Evolutionary conservation across 2,888 invertebrate species (phyloP).

Genomic region (Drosophila austrosaltans): DNA sequence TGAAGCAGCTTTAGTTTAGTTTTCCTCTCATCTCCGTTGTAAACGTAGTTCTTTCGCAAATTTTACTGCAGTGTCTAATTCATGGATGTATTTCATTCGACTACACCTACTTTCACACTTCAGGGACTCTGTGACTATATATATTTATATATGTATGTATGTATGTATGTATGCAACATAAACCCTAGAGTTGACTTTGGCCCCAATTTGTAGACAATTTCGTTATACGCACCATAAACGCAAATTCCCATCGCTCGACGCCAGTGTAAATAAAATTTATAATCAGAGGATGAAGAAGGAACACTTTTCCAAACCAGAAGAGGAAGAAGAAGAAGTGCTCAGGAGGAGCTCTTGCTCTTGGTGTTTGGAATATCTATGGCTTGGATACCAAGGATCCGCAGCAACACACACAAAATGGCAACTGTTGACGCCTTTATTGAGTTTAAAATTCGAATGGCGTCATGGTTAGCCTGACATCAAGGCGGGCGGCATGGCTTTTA

Average conservation of each 20-base stretch:
- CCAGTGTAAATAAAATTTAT: slow-evolving; percentile 55
- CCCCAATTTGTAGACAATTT: slow-evolving; percentile 53
- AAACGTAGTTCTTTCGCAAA: neutral
- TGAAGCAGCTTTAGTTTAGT: neutral
- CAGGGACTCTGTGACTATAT: slow-evolving; percentile 4
- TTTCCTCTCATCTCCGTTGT: neutral
- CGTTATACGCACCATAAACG: slow-evolving; percentile 54
- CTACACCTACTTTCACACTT: slow-evolving; percentile 20
- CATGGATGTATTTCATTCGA: slow-evolving; percentile 5
- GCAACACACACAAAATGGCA: slow-evolving; percentile 46
- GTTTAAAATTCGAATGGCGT: slow-evolving; percentile 51
- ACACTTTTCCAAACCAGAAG: slow-evolving; percentile 25
- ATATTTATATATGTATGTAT: slow-evolving; percentile 28
- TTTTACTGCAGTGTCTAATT: neutral
- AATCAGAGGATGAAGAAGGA: slow-evolving; percentile 38
- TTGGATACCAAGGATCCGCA: slow-evolving; percentile 20
- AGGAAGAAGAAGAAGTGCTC: slow-evolving; percentile 5
- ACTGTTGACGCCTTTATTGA: slow-evolving; percentile 57
- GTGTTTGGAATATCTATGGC: slow-evolving; percentile 20
- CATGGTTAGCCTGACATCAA: slow-evolving; percentile 28
- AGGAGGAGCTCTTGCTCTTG: slow-evolving; percentile 7
- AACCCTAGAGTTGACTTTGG: slow-evolving; percentile 25
- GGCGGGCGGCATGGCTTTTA: slow-evolving; percentile 33
- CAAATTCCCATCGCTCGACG: slow-evolving; percentile 52
- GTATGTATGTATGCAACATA: neutral